Conservation (phyloP, 2,797 vertebrate species). For the Anomalospiza imberbis region DNA sequence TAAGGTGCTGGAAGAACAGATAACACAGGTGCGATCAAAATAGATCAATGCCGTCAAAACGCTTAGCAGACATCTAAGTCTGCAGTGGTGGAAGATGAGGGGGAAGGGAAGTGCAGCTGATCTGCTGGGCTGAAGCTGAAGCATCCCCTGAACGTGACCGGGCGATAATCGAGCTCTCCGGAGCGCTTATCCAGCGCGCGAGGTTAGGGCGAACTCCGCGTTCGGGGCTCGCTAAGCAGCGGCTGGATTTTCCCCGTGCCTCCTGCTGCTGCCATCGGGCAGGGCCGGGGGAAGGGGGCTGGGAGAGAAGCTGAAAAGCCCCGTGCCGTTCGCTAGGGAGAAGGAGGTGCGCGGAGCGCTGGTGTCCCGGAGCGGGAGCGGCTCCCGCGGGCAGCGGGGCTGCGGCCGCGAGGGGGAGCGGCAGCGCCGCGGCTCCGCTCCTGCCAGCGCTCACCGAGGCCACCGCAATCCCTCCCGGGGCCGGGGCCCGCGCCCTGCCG, state of each 20-base stretch:
- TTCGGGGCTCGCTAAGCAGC: not conserved
- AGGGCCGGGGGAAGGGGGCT: too few relatives aligned
- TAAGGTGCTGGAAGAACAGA: not conserved
- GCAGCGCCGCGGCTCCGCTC: not conserved
- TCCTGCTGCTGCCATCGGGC: not conserved
- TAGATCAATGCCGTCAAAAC: not conserved
- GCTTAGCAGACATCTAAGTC: not conserved
- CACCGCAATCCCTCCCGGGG: not conserved
- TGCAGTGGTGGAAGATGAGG: not conserved
- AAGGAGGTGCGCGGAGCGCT: accelerated
- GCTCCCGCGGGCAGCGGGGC: not conserved
- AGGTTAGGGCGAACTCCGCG: too few relatives aligned
- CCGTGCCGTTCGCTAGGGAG: accelerated
- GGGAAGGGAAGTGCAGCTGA: not conserved
- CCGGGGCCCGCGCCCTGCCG: accelerated
- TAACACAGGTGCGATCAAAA: not conserved
- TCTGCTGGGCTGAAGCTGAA: not conserved
- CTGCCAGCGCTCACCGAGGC: too few relatives aligned
- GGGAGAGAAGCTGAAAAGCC: not conserved
- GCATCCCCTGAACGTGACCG: not conserved
- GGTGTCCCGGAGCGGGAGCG: not conserved
- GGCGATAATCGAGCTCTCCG: not conserved
- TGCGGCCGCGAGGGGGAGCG: not conserved
- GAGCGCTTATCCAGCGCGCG: not conserved
- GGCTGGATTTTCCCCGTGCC: not conserved